Evolutionary conservation across 2,888 invertebrate genomes (phyloP).

Genomic region (Candidula unifasciata): DNA sequence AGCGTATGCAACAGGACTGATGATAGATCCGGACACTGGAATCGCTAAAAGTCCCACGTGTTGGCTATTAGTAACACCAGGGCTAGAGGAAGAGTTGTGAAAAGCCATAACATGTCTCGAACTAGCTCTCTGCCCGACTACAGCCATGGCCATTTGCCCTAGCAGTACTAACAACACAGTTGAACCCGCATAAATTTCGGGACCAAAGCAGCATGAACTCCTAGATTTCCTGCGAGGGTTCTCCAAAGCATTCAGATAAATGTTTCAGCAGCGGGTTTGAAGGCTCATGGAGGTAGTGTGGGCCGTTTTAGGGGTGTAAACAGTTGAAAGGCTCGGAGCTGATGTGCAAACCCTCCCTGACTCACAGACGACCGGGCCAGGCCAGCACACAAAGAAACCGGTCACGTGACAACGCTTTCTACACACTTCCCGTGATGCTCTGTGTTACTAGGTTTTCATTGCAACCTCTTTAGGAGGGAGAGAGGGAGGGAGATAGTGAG

Average conservation of each 20-base stretch:
- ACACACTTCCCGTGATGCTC: constrained; percentile 70
- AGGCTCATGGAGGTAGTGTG: neutral
- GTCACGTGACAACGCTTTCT: constrained; percentile 76
- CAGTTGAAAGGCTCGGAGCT: constrained; percentile 57
- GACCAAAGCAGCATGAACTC: constrained; percentile 23
- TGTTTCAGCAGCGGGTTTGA: neutral
- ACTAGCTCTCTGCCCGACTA: constrained; percentile 86
- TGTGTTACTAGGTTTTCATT: constrained; percentile 46
- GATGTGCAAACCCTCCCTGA: constrained; percentile 60
- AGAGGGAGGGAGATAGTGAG: too few species aligned
- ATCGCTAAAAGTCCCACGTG: constrained; percentile 80
- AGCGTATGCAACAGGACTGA: constrained; percentile 75
- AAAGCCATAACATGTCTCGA: constrained; percentile 83
- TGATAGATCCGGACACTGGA: constrained; percentile 77
- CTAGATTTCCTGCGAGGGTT: neutral
- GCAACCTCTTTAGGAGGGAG: neutral
- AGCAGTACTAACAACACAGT: constrained; percentile 53
- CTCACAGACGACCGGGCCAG: constrained; percentile 75
- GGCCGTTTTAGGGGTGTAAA: neutral
- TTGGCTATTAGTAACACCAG: constrained; percentile 54
- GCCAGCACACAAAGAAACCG: constrained; percentile 76
- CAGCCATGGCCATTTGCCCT: constrained; percentile 82
- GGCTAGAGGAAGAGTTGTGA: constrained; percentile 78
- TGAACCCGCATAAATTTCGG: constrained; percentile 59
- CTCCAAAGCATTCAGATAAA: constrained; percentile 16